phyloP scores from a whole-genome alignment of 2,888 invertebrate genomes.

The Neoascia interrupta region DNA sequence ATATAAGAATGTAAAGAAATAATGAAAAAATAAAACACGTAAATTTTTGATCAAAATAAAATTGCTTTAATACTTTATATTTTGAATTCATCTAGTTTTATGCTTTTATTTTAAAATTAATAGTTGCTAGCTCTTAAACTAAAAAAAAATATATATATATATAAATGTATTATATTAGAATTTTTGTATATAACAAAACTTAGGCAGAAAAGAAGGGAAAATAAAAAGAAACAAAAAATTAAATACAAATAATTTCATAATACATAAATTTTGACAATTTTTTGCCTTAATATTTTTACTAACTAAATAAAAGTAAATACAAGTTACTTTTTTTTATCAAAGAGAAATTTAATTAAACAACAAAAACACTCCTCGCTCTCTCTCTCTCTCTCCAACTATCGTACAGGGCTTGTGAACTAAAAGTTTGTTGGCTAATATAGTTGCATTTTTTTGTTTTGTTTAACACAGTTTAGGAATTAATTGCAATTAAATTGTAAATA shows the following conservation, averaged over 20 bases:
- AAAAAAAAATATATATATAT: conserved; percentile 30
- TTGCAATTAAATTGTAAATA: conserved; percentile 67
- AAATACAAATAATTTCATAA: background rate
- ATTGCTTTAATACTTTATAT: conserved; percentile 62
- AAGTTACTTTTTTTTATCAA: background rate
- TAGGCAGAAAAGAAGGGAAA: conserved; percentile 23
- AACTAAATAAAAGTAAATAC: conserved; percentile 11
- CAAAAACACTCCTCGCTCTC: background rate
- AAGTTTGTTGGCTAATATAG: conserved; percentile 7
- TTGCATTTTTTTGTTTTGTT: conserved; percentile 24
- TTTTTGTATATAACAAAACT: conserved; percentile 52
- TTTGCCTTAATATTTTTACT: conserved; percentile 1
- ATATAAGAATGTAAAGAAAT: too few species aligned
- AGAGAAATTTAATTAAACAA: conserved; percentile 1
- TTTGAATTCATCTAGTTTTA: too few species aligned
- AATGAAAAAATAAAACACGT: conserved; percentile 53
- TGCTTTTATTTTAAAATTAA: conserved; percentile 49
- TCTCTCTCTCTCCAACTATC: too few species aligned
- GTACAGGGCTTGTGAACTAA: conserved; percentile 22
- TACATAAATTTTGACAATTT: too few species aligned
- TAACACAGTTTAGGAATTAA: conserved; percentile 67
- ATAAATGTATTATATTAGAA: conserved; percentile 47
- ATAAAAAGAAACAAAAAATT: conserved; percentile 4
- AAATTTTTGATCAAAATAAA: conserved; percentile 45
- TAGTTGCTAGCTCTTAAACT: conserved; percentile 49